Evolutionary conservation across 1,140 invertebrate genomes (phyloP).

Genomic region (Paralvinella palmiformis): DNA sequence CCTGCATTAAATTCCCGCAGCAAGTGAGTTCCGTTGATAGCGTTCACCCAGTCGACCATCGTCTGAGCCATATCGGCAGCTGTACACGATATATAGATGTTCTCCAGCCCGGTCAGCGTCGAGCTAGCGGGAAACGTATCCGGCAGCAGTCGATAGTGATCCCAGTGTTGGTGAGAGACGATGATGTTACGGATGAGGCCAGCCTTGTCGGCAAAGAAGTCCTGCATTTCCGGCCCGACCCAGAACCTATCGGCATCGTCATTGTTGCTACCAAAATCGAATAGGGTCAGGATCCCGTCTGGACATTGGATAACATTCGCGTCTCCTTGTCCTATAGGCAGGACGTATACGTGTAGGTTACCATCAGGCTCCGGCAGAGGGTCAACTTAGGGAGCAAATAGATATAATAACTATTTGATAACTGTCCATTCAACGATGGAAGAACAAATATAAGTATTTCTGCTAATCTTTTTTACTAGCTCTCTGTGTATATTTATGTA

Average conservation of each 20-base stretch:
- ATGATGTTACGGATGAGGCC: slow-evolving; percentile 9
- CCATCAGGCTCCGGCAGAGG: slow-evolving; percentile 1
- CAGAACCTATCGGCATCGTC: background rate
- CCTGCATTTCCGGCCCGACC: background rate
- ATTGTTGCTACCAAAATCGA: background rate
- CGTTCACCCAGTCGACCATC: slow-evolving; percentile 7
- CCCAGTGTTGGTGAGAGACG: slow-evolving; percentile 12
- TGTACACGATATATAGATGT: slow-evolving; percentile 14
- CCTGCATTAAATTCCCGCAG: slow-evolving; percentile 9
- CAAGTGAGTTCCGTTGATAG: background rate
- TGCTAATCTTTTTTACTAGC: too few species aligned
- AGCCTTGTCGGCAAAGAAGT: background rate
- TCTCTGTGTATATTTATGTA: too few species aligned
- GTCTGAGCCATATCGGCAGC: background rate
- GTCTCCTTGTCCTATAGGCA: slow-evolving; percentile 13
- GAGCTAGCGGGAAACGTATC: background rate
- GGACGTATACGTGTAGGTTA: slow-evolving; percentile 12
- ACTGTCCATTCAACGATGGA: too few species aligned
- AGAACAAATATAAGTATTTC: too few species aligned
- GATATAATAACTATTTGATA: too few species aligned
- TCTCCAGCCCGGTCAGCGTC: background rate
- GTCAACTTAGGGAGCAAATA: too few species aligned
- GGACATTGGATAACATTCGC: slow-evolving; percentile 10
- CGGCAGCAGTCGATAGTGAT: slow-evolving; percentile 4
- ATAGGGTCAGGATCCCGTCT: background rate